Conservation (phyloP, 2,797 vertebrate species). For the Falco peregrinus region DNA sequence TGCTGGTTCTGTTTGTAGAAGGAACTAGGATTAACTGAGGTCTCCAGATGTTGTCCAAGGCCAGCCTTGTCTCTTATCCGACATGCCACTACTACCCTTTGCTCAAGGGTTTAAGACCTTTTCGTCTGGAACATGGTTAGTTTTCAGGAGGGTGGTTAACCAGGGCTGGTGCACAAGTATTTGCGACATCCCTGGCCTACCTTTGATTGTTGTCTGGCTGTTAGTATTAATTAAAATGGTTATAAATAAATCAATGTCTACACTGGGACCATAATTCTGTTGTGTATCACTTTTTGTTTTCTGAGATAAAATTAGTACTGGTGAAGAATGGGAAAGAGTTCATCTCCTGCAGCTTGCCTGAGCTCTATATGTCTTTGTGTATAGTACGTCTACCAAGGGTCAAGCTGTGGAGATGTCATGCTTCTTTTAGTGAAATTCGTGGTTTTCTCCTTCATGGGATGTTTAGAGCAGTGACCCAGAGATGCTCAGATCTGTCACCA, state of each 20-base stretch:
- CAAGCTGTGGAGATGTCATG: not conserved
- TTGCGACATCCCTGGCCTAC: not conserved
- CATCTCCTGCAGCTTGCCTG: not conserved
- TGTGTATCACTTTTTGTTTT: not conserved
- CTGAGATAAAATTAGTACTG: not conserved
- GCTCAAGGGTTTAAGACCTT: not conserved
- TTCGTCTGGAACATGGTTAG: not conserved
- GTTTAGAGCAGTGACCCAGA: not conserved
- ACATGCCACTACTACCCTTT: not conserved
- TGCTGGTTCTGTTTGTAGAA: not conserved
- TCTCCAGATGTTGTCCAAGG: not conserved
- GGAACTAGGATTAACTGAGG: not conserved
- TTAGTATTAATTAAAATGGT: not conserved
- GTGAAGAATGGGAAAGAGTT: not conserved
- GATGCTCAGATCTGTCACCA: fast-evolving
- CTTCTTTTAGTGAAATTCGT: not conserved
- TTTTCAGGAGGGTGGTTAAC: not conserved
- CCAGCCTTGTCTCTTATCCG: not conserved
- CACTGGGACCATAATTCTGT: not conserved
- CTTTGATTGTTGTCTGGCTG: not conserved
- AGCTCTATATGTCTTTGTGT: not conserved
- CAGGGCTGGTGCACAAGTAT: not conserved
- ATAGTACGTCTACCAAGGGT: not conserved
- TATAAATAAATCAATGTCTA: not conserved
- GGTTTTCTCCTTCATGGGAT: not conserved